Conservation (phyloP, 2,797 vertebrate genomes). For the Xenops minutus region DNA sequence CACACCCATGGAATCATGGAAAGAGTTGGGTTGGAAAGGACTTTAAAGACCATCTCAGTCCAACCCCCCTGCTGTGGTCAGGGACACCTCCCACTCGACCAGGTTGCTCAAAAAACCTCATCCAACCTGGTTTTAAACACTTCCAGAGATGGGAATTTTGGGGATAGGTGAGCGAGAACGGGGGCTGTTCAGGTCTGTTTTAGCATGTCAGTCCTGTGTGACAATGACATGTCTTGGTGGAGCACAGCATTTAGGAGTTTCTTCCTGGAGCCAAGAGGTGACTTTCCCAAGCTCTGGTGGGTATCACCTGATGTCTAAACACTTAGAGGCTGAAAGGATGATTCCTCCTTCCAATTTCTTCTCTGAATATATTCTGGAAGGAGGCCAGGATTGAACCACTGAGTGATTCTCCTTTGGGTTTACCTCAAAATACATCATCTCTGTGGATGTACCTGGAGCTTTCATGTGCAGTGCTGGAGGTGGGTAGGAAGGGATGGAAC, state of each 20-base stretch:
- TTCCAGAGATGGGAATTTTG: background rate
- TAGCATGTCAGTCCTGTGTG: fast-evolving
- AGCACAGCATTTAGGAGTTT: fast-evolving
- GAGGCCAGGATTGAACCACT: fast-evolving
- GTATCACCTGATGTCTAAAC: background rate
- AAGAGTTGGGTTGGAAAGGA: background rate
- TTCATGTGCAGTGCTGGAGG: fast-evolving
- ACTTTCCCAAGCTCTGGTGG: background rate
- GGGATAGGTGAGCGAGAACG: background rate
- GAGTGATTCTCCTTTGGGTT: background rate
- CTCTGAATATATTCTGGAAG: background rate
- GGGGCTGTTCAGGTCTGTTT: background rate
- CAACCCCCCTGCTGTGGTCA: fast-evolving
- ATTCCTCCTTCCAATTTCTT: background rate
- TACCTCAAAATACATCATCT: background rate
- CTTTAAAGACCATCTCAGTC: fast-evolving
- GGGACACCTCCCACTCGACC: background rate
- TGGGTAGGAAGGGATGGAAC: fast-evolving
- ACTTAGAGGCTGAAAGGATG: background rate
- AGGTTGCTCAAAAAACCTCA: background rate
- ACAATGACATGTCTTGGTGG: fast-evolving
- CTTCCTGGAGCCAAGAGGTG: background rate
- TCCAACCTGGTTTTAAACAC: background rate
- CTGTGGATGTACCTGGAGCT: background rate
- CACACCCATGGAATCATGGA: background rate